phyloP scores from a whole-genome alignment of 2,888 invertebrate species.

The Alcis repandata region DNA sequence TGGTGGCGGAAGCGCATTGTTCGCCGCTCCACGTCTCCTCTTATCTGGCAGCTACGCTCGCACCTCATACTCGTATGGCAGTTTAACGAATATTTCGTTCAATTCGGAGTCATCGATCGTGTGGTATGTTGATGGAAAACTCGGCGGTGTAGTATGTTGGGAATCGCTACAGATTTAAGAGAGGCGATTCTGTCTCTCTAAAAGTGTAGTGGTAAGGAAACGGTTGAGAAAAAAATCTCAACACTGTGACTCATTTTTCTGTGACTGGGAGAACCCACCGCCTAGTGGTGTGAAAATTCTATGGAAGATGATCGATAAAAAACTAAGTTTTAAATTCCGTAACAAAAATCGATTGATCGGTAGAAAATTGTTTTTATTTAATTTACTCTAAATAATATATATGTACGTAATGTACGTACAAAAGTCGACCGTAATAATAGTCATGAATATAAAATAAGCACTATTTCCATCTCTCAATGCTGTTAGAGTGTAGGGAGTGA shows the following conservation, averaged over 20 bases:
- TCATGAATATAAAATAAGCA: background rate
- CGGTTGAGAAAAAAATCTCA: too few species aligned
- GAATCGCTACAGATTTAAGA: background rate
- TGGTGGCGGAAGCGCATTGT: conserved; percentile 74
- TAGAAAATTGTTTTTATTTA: too few species aligned
- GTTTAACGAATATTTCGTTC: conserved; percentile 45
- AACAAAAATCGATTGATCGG: too few species aligned
- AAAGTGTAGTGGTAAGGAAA: too few species aligned
- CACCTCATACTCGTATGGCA: conserved; percentile 4
- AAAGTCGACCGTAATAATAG: background rate
- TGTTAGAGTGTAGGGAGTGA: background rate
- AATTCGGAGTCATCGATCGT: conserved; percentile 36
- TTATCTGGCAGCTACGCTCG: conserved; percentile 51
- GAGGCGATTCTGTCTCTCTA: too few species aligned
- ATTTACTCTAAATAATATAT: too few species aligned
- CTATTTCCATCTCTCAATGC: background rate
- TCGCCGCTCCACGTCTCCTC: conserved; percentile 49
- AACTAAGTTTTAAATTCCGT: too few species aligned
- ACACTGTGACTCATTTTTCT: too few species aligned
- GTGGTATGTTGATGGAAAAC: conserved; percentile 24
- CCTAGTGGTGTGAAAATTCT: too few species aligned
- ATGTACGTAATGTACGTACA: too few species aligned
- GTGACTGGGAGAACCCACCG: too few species aligned
- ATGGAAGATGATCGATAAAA: too few species aligned
- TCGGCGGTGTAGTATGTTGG: background rate